These are phyloP conservation scores for Nothobranchius furzeri DNA, from an alignment of 2,113 vertebrate species.

Conservation along the genomic window DNA sequence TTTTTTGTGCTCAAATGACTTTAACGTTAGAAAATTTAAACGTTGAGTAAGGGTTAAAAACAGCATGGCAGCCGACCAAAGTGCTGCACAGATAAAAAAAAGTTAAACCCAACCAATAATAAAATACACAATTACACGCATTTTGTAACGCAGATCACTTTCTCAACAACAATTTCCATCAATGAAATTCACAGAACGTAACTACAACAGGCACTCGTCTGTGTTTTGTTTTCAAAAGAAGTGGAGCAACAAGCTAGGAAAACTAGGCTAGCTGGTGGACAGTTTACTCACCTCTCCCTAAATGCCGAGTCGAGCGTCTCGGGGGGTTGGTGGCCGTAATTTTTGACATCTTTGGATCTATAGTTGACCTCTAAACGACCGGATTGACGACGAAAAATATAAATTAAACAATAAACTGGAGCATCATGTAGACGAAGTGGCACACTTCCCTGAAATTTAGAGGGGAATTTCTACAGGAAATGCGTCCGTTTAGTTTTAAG, in stretches of 20 bases:
- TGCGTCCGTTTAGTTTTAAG: accelerated
- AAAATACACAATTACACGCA: too few relatives aligned
- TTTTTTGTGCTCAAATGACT: too few relatives aligned
- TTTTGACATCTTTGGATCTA: slow-evolving; percentile 37
- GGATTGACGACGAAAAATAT: not conserved
- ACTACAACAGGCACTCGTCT: not conserved
- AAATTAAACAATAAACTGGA: not conserved
- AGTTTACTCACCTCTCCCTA: slow-evolving; percentile 20
- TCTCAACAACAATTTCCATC: not conserved
- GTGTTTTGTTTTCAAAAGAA: not conserved
- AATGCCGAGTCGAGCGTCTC: slow-evolving; percentile 40
- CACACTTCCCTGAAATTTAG: slow-evolving; percentile 2
- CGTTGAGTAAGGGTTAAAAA: too few relatives aligned
- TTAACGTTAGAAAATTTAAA: too few relatives aligned
- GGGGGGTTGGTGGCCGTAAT: accelerated
- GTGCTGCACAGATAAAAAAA: too few relatives aligned
- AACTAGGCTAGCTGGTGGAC: slow-evolving; percentile 23
- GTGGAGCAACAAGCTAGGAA: not conserved
- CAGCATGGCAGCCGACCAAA: too few relatives aligned
- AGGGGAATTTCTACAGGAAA: slow-evolving; percentile 25
- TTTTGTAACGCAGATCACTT: not conserved
- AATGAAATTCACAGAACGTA: not conserved
- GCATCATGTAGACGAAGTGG: slow-evolving; percentile 5
- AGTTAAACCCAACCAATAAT: too few relatives aligned
- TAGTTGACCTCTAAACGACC: slow-evolving; percentile 1